Conservation (phyloP, 1,140 invertebrate species). For the Leptinotarsa defecta region DNA sequence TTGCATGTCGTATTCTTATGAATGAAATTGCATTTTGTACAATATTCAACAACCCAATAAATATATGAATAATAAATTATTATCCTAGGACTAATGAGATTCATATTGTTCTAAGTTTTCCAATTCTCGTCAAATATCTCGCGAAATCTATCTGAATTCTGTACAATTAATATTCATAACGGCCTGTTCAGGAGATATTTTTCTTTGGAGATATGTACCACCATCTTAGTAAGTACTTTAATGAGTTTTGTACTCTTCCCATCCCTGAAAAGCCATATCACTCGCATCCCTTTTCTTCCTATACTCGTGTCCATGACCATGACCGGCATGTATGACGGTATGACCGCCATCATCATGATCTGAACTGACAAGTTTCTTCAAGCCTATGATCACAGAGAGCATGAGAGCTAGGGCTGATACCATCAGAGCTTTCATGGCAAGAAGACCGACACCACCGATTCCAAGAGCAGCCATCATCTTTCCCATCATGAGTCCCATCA, state of each 20-base stretch:
- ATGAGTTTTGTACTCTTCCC: slow-evolving; percentile 44
- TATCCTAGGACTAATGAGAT: neutral
- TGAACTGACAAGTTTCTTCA: slow-evolving; percentile 70
- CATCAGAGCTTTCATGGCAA: slow-evolving; percentile 74
- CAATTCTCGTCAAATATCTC: neutral
- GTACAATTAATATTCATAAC: too few species aligned
- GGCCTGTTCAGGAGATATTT: neutral
- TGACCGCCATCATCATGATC: slow-evolving; percentile 64
- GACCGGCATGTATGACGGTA: slow-evolving; percentile 56
- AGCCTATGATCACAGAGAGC: slow-evolving; percentile 71
- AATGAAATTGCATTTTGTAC: neutral
- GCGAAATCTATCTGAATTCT: neutral
- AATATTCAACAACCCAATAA: neutral
- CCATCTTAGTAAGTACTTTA: neutral
- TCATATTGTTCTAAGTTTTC: neutral
- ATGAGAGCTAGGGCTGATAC: slow-evolving; percentile 73
- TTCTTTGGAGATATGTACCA: neutral
- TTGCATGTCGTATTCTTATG: too few species aligned
- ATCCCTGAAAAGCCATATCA: slow-evolving; percentile 66
- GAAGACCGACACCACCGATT: slow-evolving; percentile 69
- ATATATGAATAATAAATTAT: neutral
- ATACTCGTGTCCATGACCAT: slow-evolving; percentile 64
- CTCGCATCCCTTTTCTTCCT: slow-evolving; percentile 60
- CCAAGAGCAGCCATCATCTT: slow-evolving; percentile 73
- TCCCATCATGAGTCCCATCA: slow-evolving; percentile 75